phyloP scores from a whole-genome alignment of 2,888 invertebrate genomes.

The Rhimphoctona megacephalus region DNA sequence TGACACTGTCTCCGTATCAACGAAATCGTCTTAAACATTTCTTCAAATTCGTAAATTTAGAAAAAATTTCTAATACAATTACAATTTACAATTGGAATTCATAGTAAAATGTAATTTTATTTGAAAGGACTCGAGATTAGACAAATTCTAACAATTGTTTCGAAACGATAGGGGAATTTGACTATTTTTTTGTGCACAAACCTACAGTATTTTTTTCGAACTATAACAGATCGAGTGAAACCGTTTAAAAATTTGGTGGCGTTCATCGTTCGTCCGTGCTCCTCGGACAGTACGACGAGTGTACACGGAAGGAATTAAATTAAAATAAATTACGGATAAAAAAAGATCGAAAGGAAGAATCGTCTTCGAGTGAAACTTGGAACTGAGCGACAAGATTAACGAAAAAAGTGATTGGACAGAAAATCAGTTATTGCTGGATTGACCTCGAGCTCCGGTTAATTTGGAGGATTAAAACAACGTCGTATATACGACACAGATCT shows the following conservation, averaged over 20 bases:
- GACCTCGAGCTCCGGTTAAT: neutral
- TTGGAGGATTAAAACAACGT: neutral
- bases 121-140: neutral
- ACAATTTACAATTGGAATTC: neutral
- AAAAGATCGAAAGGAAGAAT: neutral
- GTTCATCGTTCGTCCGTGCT: neutral
- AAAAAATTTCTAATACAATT: neutral
- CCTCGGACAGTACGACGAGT: neutral
- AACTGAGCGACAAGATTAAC: neutral
- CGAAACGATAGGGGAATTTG: neutral
- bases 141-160: neutral
- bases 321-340: neutral
- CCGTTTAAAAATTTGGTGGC: neutral
- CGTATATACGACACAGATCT: neutral
- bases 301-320: neutral
- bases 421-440: neutral
- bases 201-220: neutral
- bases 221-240: neutral
- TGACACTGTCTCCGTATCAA: neutral
- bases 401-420: neutral
- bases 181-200: neutral
- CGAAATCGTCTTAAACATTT: neutral
- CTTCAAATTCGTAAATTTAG: neutral
- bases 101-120: neutral
- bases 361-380: slow-evolving; percentile 5